Evolutionary conservation across 2,888 invertebrate species (phyloP).

Genomic region (Leptopilina myrica): DNA sequence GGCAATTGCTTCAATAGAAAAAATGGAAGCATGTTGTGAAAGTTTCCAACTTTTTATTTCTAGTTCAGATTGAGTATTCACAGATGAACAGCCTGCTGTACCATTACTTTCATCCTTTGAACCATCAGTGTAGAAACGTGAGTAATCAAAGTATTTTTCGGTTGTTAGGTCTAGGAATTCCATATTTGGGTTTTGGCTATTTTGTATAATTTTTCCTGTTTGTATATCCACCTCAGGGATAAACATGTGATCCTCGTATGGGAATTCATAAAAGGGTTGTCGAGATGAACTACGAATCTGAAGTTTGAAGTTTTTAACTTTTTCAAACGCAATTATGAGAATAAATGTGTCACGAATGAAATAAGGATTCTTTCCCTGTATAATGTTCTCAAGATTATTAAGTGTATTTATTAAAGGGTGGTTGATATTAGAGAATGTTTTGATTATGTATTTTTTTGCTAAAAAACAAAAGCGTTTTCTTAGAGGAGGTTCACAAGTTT

Average conservation of each 20-base stretch:
- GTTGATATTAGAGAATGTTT: neutral
- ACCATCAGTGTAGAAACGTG: neutral
- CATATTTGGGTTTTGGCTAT: neutral
- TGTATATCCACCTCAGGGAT: neutral
- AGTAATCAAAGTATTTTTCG: neutral
- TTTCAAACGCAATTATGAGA: neutral
- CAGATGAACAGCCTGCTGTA: neutral
- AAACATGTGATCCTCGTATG: neutral
- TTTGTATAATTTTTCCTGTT: neutral
- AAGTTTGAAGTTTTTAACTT: neutral
- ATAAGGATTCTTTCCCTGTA: neutral
- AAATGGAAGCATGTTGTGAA: neutral
- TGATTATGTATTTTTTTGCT: slow-evolving; percentile 3
- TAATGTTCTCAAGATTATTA: neutral
- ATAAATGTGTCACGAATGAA: neutral
- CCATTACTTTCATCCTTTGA: neutral
- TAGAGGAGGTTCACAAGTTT: slow-evolving; percentile 29
- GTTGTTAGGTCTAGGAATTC: neutral
- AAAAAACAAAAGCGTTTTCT: neutral
- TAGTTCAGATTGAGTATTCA: neutral
- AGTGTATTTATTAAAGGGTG: neutral
- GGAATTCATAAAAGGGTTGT: slow-evolving; percentile 1
- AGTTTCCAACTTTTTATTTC: neutral
- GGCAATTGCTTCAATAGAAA: slow-evolving; percentile 1
- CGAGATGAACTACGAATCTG: neutral